phyloP scores from a whole-genome alignment of 2,888 invertebrate genomes.

The Sinotaia quadrata region DNA sequence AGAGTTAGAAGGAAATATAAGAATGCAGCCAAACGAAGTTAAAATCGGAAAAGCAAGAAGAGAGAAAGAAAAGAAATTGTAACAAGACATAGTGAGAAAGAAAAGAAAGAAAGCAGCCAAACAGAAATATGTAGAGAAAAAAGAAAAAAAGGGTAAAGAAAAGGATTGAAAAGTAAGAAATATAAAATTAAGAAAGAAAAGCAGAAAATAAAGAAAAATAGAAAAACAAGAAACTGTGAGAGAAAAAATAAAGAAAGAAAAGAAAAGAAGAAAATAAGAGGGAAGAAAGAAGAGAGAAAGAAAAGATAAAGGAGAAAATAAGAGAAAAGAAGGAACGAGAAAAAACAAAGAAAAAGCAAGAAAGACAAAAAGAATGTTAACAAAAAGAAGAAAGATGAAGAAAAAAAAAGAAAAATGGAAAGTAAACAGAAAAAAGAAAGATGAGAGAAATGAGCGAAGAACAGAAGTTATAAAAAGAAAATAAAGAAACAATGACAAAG shows the following conservation, averaged over 20 bases:
- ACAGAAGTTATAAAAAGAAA: neutral
- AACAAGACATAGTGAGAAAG: no score
- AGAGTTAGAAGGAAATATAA: no score
- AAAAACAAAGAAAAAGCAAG: neutral
- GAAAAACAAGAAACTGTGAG: no score
- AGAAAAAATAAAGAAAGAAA: neutral
- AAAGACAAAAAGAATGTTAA: neutral
- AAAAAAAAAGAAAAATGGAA: neutral
- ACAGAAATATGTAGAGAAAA: no score
- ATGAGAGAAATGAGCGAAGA: neutral
- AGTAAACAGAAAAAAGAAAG: neutral
- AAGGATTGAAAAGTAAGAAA: no score
- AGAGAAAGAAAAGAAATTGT: no score
- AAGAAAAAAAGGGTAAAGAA: no score
- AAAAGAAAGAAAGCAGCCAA: no score
- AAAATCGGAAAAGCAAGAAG: no score
- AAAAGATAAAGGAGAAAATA: neutral
- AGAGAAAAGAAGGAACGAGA: neutral
- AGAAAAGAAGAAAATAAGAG: neutral
- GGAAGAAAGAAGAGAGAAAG: neutral
- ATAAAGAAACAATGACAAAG: neutral
- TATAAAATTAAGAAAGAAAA: no score
- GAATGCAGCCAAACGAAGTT: no score
- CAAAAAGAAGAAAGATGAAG: neutral
- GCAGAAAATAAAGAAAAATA: no score